Percentiles rank a stretch among this genome's conserved stretches.
Conservation (phyloP, 2,797 vertebrate species). For the Schizothorax lantsangensis region DNA sequence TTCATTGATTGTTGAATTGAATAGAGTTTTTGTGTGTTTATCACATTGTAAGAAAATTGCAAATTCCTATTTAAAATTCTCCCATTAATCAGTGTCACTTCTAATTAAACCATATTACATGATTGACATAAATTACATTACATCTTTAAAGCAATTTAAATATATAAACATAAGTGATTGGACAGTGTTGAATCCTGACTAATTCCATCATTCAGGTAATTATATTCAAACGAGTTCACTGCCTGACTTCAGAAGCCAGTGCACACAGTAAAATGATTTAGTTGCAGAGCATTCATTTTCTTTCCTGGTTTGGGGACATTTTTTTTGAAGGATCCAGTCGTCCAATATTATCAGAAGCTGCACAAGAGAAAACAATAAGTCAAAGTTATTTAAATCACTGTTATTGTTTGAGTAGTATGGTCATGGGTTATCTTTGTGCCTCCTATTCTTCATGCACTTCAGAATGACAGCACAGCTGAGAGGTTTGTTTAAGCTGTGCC, state of each 20-base stretch:
- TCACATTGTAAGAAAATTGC: background rate
- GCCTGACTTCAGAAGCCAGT: background rate
- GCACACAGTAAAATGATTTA: background rate
- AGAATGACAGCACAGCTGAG: background rate
- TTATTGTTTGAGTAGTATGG: background rate
- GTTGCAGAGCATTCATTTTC: background rate
- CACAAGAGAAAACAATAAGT: background rate
- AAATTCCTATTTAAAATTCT: background rate
- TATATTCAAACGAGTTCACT: background rate
- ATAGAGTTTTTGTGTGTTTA: background rate
- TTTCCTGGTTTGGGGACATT: background rate
- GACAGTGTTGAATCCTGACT: background rate
- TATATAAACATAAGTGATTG: background rate
- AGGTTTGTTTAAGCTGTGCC: background rate
- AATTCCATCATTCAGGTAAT: background rate
- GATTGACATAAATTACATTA: background rate
- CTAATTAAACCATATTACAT: background rate
- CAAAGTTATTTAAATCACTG: background rate
- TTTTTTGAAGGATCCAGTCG: slow-evolving; percentile 32
- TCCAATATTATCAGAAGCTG: slow-evolving; percentile 44
- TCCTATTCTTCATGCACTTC: background rate
- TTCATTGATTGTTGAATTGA: background rate
- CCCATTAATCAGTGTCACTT: background rate
- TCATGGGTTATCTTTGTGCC: background rate
- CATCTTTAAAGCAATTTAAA: slow-evolving; percentile 25